These are phyloP conservation scores for Automeris io DNA, from an alignment of 2,888 invertebrate species.

Conservation along the genomic window DNA sequence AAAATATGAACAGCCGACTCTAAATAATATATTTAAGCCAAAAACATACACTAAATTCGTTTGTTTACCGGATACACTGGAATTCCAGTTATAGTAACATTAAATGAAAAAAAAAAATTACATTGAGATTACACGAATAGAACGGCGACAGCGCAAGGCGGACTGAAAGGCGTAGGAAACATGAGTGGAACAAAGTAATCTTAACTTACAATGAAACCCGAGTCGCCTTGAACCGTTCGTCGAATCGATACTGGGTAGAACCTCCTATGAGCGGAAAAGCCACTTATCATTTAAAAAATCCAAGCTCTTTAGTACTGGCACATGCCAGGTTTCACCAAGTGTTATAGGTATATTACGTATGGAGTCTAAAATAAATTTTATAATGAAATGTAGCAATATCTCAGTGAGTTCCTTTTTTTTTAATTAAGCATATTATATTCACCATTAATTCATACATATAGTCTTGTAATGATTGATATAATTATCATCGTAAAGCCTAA, in stretches of 20 bases:
- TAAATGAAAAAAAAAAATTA: background rate
- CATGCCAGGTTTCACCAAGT: conserved; percentile 43
- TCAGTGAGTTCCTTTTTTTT: too few relatives aligned
- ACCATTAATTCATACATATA: too few relatives aligned
- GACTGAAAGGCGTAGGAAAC: conserved; percentile 40
- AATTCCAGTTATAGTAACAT: background rate
- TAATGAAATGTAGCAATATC: too few relatives aligned
- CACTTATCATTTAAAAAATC: conserved; percentile 38
- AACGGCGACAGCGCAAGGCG: conserved; percentile 13
- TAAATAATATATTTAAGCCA: too few relatives aligned
- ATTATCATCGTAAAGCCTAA: too few relatives aligned
- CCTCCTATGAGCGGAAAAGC: conserved; percentile 42
- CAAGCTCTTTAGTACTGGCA: conserved; percentile 23
- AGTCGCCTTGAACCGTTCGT: conserved; percentile 37
- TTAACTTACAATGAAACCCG: conserved; percentile 63
- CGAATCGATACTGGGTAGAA: conserved; percentile 28
- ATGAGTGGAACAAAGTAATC: conserved; percentile 50
- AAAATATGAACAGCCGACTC: too few relatives aligned
- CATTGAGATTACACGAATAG: background rate
- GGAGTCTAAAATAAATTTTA: too few relatives aligned
- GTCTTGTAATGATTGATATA: too few relatives aligned
- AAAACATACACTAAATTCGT: too few relatives aligned
- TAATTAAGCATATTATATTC: too few relatives aligned
- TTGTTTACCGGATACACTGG: background rate
- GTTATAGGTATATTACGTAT: too few relatives aligned